These are phyloP conservation scores for Gracilinanus agilis DNA, from an alignment of 2,113 vertebrate species.

Conservation along the genomic window DNA sequence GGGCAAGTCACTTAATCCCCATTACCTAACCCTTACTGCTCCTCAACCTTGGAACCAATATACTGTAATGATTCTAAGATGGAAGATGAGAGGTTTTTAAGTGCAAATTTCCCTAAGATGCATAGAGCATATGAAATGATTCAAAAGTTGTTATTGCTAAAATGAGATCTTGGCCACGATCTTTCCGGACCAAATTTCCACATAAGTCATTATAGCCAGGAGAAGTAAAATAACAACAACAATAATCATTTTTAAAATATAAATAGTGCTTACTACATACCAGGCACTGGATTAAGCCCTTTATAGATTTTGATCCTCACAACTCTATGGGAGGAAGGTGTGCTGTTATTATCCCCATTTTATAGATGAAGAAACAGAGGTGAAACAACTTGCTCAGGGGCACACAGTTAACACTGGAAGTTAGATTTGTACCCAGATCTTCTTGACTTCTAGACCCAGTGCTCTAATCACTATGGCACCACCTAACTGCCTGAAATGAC, in stretches of 20 bases:
- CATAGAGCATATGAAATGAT: neutral
- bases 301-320: neutral
- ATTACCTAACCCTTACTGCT: no score
- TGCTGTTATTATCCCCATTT: neutral
- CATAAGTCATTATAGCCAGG: neutral
- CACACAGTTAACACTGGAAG: neutral
- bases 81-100: no score
- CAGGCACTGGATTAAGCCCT: neutral
- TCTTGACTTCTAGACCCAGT: neutral
- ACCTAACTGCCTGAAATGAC: neutral
- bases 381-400: neutral
- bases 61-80: no score
- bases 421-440: neutral
- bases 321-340: neutral
- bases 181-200: neutral
- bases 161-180: neutral
- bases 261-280: neutral
- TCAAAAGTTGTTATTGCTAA: neutral
- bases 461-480: neutral
- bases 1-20: no score
- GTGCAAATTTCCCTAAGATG: neutral
- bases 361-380: neutral
- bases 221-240: neutral
- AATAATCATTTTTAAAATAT: neutral
- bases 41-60: no score